Evolutionary conservation across 2,113 vertebrate genomes (phyloP), one percentile per base, ranked within the genome.

Genomic region (Apaloderma vittatum): DNA sequence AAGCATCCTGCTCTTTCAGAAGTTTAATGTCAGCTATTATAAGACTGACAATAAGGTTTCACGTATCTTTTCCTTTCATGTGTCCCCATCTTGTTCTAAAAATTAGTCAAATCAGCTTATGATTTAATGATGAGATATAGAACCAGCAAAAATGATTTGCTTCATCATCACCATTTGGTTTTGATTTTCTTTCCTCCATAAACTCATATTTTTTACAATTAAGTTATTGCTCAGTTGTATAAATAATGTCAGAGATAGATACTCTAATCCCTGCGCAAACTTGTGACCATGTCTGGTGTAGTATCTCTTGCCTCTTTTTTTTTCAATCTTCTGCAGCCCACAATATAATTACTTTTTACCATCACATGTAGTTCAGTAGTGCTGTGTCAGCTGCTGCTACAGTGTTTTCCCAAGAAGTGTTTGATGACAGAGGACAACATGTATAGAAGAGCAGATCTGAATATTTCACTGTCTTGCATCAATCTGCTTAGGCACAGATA

Each of bases 81-180:
- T 77, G 48, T 34, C 27, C 29, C 40, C 11, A 3, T 70, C 46
- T 76, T 81, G 3, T 87, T 70, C 22, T 59, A 67, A 74, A 8
- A 6, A 19, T 66, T 70, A 81, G 32, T 58, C 58, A 85, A 83
- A 73, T 61, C 1, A 80, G 8, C 4, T 51, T 48, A n/a, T 36
- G 21, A 36, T 74, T 51, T 32, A 84, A 32, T 30, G 20, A 40
- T 37, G 45, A 59, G 19, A 36, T 49, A 19, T 6, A 66, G 23
- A 90, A 65, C 29, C 18, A 84, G 5, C 0, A 5, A 71, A 23
- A 48, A 83, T 76, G 32, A 26, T 66, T n/a, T 77, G 5, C 6
- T 26, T 54, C 32, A 43, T 2, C 2, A 1, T 45, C 24, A 51
- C 3, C 1, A 4, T 52, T 67, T 75, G 36, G 46, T 18, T 2